Percentiles rank a stretch among this genome's conserved stretches.
phyloP scores from a whole-genome alignment of 2,113 vertebrate species.

The Trogon surrucura region DNA sequence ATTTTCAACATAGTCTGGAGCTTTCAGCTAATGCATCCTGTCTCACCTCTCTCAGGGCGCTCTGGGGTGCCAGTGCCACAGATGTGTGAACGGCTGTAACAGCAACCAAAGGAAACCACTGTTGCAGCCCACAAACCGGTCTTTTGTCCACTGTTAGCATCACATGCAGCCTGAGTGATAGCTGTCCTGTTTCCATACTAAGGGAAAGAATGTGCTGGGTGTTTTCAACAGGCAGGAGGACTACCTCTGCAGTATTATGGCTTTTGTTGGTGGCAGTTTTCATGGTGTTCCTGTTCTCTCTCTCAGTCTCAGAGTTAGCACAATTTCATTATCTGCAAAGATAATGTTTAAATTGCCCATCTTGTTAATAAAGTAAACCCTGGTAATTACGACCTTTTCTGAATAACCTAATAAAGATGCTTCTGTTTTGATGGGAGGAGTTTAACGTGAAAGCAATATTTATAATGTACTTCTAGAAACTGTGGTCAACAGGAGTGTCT shows the following conservation, averaged over 20 bases:
- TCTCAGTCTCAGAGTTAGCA: neutral
- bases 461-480: neutral
- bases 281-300: neutral
- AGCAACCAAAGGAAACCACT: neutral
- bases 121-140: neutral
- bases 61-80: neutral
- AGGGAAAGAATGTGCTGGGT: neutral
- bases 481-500: neutral
- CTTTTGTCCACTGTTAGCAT: neutral
- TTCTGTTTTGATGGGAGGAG: neutral
- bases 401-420: neutral
- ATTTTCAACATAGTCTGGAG: rapidly evolving
- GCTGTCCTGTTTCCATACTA: neutral
- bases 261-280: slow-evolving; percentile 7
- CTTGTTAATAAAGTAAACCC: slow-evolving; percentile 1
- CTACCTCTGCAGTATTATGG: neutral
- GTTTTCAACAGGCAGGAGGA: neutral
- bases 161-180: slow-evolving; percentile 3
- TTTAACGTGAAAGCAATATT: neutral
- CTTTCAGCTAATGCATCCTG: neutral
- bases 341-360: neutral
- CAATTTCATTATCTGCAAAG: neutral
- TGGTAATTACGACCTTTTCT: slow-evolving; percentile 10
- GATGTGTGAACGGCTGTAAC: neutral
- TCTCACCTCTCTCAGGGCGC: rapidly evolving